These are phyloP conservation scores for Lepidocyrtinus sp. DNA, from an alignment of 2,888 invertebrate species.

Conservation along the genomic window DNA sequence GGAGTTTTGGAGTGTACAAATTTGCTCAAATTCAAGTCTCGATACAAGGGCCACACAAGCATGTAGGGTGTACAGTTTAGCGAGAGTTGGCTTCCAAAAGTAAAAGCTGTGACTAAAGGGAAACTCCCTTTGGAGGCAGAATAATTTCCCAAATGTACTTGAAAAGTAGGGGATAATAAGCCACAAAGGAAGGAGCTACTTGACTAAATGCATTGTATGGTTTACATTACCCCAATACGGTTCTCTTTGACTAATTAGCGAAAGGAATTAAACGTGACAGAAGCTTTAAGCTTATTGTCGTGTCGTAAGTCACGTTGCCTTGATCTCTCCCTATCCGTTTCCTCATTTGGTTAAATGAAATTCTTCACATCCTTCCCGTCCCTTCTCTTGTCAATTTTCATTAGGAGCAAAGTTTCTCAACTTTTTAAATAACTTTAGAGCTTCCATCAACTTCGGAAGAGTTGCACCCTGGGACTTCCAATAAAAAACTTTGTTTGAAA, in stretches of 20 bases:
- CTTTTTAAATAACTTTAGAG: slow-evolving; percentile 12
- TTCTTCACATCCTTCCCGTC: slow-evolving; percentile 14
- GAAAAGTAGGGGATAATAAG: neutral
- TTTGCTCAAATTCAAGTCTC: too few relatives aligned
- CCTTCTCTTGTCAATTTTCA: slow-evolving; percentile 14
- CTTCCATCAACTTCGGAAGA: slow-evolving; percentile 14
- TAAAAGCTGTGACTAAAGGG: too few relatives aligned
- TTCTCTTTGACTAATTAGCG: neutral
- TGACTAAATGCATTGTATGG: neutral
- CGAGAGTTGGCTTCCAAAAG: too few relatives aligned
- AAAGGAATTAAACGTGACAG: neutral
- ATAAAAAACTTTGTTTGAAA: slow-evolving; percentile 11
- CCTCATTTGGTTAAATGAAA: neutral
- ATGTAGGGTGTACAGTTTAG: too few relatives aligned
- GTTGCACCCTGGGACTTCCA: neutral
- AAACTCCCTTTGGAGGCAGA: too few relatives aligned
- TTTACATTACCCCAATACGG: neutral
- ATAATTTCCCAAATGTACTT: too few relatives aligned
- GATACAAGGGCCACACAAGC: too few relatives aligned
- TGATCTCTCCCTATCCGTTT: neutral
- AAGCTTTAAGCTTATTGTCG: slow-evolving; percentile 11
- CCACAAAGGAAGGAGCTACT: neutral
- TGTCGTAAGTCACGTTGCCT: slow-evolving; percentile 12
- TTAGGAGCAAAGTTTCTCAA: slow-evolving; percentile 1
- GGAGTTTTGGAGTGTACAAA: too few relatives aligned